Base-by-base conservation (phyloP, 2,113 vertebrate species). In the Merops nubicus region DNA sequence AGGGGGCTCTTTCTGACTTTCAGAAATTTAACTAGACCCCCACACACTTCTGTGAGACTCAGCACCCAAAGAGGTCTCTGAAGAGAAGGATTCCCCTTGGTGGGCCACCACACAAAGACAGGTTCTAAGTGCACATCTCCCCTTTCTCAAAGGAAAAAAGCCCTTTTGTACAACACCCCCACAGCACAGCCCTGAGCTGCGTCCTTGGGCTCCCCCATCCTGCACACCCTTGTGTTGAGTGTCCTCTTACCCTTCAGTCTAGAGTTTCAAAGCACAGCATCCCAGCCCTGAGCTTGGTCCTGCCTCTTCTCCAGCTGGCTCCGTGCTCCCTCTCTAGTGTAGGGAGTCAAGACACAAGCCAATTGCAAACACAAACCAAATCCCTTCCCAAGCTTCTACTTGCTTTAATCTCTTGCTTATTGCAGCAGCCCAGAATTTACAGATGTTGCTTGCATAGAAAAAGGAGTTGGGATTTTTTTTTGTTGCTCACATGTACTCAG, bases 331-430 rank as follows among this genome's bases (percentile, higher is more conserved):
- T 96, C 77, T 77, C 91, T 11, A 16, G 65, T 4, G 74, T 1
- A 26, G n/a, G 17, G 48, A 89, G 57, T 38, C 65, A 53, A 79
- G 77, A 29, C 82, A 54, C 0, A 1, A 93, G 94, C 84, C 96
- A 90, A 81, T 8, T 70, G 59, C 95, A 95, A 94, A 81, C 88
- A 82, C 88, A 88, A 93, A 79, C 60, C 81, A 94, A 96, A 93
- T 47, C 84, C 42, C 19, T 90, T 70, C 79, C 79, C 76, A 85
- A 67, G 72, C 69, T 90, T 51, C 51, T 50, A 56, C 79, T 91
- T 85, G 19, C 83, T 94, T 96, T 94, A 74, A 91, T 94, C 75
- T 82, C 67, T 45, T 50, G 47, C 75, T 89, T 82, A 68, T n/a
- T 67, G 57, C 43, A 79, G 64, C 64, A 50, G 60, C 56, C 47